Evolutionary conservation across 2,113 vertebrate species (phyloP), one percentile per base, ranked within the genome.

Genomic region (Spilogale gracilis): DNA sequence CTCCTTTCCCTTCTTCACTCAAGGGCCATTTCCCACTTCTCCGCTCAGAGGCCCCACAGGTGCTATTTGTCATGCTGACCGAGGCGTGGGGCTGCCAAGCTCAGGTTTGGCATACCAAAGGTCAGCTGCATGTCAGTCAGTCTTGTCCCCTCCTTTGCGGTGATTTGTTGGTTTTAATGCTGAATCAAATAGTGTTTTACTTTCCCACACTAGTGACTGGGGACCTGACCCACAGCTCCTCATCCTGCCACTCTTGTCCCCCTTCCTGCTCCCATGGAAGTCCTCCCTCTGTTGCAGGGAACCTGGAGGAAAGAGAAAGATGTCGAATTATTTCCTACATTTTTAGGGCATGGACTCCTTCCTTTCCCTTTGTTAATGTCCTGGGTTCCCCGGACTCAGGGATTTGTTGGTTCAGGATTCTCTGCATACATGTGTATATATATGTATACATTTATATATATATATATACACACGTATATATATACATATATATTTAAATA

Each of bases 341-440:
- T 56, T 56, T 80, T 76, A 95, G 91, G 89, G 95, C 81, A 86
- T 85, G 91, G 91, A 92, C 73, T 79, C 71, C 95, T 54, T 95
- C 96, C 92, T 97, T 97, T 95, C 96, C 97, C 86, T 98, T 92
- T 96, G 93, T 98, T 98, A 97, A 97, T 94, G 90, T 99, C 98
- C 98, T 98, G 98, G 98, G 98, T 97, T 98, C 98, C 98, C 98
- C 96, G 98, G 96, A 95, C 97, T 98, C 97, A 98, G 98, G 97
- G 98, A 96, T 96, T 98, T 97, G 73, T 96, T 98, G 96, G 87
- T 91, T 96, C 63, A 96, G 56, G 65, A 98, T 97, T 97, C 96
- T 98, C 95, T 97, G 96, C 95, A 96, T 91, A 91, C 98, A 93
- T 78, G 60, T 97, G 97, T 96, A 97, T 82, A 95, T 96, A 25